A percentile compares a stretch with the other conserved stretches of the same genome.
Conservation (phyloP, 2,113 vertebrate genomes). For the Hippocampus guttulatus region DNA sequence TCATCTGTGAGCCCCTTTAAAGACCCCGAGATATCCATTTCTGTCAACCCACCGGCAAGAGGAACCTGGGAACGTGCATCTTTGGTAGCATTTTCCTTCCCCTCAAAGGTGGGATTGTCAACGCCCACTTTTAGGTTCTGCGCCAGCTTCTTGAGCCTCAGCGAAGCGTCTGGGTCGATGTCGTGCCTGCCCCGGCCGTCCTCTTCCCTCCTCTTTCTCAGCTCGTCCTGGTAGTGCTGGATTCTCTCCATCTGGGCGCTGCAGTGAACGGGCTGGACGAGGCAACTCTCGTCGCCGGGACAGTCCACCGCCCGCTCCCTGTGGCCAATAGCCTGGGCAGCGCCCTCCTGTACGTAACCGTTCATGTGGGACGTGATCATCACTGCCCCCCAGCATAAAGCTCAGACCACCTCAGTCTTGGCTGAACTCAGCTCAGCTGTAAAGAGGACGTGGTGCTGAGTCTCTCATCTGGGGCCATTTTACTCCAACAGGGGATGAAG, state of each 20-base stretch:
- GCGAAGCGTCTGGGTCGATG: conserved; percentile 84
- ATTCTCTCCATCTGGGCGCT: conserved; percentile 83
- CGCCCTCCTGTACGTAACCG: conserved; percentile 83
- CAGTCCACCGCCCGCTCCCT: conserved; percentile 90
- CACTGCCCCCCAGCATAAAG: conserved; percentile 32
- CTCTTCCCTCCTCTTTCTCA: conserved; percentile 82
- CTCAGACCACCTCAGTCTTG: conserved; percentile 33
- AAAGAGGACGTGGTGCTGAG: conserved; percentile 16
- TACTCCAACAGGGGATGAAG: background rate
- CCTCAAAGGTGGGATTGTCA: conserved; percentile 92
- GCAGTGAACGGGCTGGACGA: conserved; percentile 62
- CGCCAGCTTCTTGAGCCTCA: conserved; percentile 87
- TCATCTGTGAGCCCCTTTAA: conserved; percentile 2
- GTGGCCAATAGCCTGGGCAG: conserved; percentile 71
- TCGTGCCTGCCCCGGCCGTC: conserved; percentile 80
- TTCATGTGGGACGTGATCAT: conserved; percentile 93
- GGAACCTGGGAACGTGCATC: conserved; percentile 67
- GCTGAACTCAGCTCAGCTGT: conserved; percentile 13
- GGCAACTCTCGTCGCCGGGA: conserved; percentile 78
- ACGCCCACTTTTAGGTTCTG: conserved; percentile 88
- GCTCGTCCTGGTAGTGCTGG: conserved; percentile 88
- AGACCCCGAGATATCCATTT: background rate
- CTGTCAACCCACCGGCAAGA: conserved; percentile 45
- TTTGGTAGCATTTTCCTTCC: conserved; percentile 79
- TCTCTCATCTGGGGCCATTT: conserved; percentile 42